A percentile compares a stretch with the other conserved stretches of the same genome.
phyloP scores from a whole-genome alignment of 2,797 vertebrate genomes.

The Molossus molossus region DNA sequence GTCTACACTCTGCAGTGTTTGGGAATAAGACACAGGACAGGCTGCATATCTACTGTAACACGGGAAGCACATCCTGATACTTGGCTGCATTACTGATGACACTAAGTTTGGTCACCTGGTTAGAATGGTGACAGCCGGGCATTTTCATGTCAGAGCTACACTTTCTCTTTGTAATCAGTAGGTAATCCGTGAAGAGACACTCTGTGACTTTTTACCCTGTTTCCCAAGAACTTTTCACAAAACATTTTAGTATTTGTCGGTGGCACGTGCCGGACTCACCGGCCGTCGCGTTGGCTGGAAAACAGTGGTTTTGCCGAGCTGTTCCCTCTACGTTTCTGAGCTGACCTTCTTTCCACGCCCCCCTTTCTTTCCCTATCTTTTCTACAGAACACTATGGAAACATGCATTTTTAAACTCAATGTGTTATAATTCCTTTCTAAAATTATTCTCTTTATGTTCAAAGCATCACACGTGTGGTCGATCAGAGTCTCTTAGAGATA shows the following conservation, averaged over 20 bases:
- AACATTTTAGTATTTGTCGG: neutral
- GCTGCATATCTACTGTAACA: neutral
- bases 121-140: no score
- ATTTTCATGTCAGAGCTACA: neutral
- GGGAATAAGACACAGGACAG: neutral
- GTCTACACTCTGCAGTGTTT: neutral
- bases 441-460: neutral
- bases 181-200: neutral
- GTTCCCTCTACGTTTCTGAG: neutral
- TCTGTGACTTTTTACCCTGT: neutral
- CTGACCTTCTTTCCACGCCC: neutral
- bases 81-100: neutral
- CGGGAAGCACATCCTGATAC: neutral
- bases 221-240: neutral
- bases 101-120: neutral
- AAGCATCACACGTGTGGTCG: neutral
- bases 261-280: neutral
- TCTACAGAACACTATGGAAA: neutral
- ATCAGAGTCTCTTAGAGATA: neutral
- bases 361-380: neutral
- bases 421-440: constrained; percentile 20
- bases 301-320: neutral
- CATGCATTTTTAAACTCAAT: neutral
- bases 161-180: neutral
- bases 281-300: neutral